Conservation (phyloP, 2,113 vertebrate genomes). For the Catharus fuscescens region DNA sequence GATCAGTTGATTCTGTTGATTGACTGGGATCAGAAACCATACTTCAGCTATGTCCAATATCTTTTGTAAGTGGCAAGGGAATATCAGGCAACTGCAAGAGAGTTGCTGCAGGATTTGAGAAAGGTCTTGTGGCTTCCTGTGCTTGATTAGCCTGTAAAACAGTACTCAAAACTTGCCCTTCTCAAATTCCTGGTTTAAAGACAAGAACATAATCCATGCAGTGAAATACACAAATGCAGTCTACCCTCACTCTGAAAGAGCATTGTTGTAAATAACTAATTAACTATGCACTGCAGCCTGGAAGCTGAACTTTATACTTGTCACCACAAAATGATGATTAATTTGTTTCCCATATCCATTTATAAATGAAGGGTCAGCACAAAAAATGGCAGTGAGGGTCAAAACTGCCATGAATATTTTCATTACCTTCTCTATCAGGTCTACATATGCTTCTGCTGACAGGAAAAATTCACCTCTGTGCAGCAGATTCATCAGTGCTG, state of each 20-base stretch:
- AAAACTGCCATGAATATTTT: not conserved
- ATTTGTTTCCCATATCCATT: not conserved
- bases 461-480: not conserved
- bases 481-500: not conserved
- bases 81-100: not conserved
- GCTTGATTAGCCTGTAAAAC: not conserved
- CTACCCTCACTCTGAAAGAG: fast-evolving
- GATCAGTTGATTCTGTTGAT: not conserved
- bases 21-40: not conserved
- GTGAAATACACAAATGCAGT: not conserved
- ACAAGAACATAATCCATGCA: not conserved
- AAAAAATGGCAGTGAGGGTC: not conserved
- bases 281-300: not conserved
- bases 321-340: not conserved
- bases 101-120: not conserved
- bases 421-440: not conserved
- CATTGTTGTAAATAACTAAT: not conserved
- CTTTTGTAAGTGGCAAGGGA: not conserved
- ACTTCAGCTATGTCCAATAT: fast-evolving
- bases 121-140: not conserved
- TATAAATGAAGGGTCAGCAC: not conserved
- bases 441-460: not conserved
- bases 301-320: not conserved
- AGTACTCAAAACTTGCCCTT: not conserved
- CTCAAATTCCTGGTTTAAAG: not conserved